These are phyloP conservation scores for Drosophila melanica DNA, from an alignment of 1,140 invertebrate species.

Conservation along the genomic window DNA sequence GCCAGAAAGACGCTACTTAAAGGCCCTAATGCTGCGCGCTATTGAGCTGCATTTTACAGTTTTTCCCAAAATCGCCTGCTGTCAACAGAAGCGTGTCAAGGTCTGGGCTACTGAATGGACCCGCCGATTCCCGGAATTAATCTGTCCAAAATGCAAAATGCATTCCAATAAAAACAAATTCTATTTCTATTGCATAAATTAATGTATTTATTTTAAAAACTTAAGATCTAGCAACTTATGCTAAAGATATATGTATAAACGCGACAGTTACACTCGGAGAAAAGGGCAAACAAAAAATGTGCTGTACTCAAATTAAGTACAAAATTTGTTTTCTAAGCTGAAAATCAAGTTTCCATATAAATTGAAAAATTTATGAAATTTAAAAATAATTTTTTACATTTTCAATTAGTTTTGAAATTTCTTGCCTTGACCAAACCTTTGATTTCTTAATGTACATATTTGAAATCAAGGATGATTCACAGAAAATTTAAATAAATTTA, in stretches of 20 bases:
- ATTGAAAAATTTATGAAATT: no score
- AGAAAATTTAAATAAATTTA: no score
- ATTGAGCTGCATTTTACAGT: constrained; percentile 22
- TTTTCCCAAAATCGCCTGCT: constrained; percentile 57
- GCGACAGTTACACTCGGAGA: no score
- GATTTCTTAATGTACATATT: no score
- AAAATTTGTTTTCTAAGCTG: no score
- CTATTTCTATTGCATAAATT: constrained; percentile 1
- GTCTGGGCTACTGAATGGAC: constrained; percentile 63
- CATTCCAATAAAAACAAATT: not conserved
- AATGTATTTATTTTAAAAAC: constrained; percentile 6
- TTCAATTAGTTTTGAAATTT: no score
- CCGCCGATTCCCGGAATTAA: constrained; percentile 1
- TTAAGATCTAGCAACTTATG: not conserved
- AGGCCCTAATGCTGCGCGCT: constrained; percentile 59
- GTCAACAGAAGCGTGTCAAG: constrained; percentile 81
- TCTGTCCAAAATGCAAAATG: not conserved
- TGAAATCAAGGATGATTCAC: no score
- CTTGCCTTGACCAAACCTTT: no score
- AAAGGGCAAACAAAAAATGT: no score
- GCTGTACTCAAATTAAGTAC: no score
- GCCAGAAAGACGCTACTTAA: constrained; percentile 66
- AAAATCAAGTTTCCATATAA: no score
- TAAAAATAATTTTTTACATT: no score
- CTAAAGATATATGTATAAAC: not conserved